Percentiles rank a stretch among this genome's conserved stretches.
Evolutionary conservation across 2,113 vertebrate species (phyloP).

Genomic region (Psephotus haematonotus): DNA sequence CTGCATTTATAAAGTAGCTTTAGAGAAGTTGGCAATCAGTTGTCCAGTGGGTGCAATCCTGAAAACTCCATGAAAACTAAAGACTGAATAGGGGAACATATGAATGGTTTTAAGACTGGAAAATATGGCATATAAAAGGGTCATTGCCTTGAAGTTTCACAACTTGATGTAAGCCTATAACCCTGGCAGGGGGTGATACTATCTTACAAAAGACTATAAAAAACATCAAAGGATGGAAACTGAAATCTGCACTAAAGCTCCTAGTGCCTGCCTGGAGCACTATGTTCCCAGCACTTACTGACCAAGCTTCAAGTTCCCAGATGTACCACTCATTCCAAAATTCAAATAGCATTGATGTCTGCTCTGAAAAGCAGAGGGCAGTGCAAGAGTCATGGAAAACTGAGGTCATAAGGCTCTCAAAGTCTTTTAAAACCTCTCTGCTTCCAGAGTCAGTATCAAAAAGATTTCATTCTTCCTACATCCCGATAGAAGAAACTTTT

Average conservation of each 20-base stretch:
- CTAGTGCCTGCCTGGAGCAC: not conserved
- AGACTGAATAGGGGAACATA: not conserved
- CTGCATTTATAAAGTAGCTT: not conserved
- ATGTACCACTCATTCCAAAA: not conserved
- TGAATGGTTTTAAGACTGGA: not conserved
- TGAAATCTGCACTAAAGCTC: not conserved
- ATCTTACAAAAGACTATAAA: not conserved
- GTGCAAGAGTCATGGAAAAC: not conserved
- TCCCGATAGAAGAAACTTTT: not conserved
- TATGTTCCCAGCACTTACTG: not conserved
- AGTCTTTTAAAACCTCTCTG: not conserved
- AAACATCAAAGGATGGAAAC: not conserved
- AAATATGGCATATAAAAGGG: not conserved
- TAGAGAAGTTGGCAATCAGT: not conserved
- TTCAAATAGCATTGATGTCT: not conserved
- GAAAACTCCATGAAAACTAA: not conserved
- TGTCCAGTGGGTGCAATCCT: not conserved
- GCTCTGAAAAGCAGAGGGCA: not conserved
- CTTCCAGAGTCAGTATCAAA: not conserved
- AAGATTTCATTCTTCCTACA: not conserved
- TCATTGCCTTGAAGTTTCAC: not conserved
- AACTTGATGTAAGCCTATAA: not conserved
- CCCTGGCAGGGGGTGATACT: not conserved
- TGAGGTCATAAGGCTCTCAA: not conserved
- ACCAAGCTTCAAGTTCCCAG: not conserved